These are phyloP conservation scores for Chironomus riparius DNA, from an alignment of 2,888 invertebrate species.

Conservation along the genomic window DNA sequence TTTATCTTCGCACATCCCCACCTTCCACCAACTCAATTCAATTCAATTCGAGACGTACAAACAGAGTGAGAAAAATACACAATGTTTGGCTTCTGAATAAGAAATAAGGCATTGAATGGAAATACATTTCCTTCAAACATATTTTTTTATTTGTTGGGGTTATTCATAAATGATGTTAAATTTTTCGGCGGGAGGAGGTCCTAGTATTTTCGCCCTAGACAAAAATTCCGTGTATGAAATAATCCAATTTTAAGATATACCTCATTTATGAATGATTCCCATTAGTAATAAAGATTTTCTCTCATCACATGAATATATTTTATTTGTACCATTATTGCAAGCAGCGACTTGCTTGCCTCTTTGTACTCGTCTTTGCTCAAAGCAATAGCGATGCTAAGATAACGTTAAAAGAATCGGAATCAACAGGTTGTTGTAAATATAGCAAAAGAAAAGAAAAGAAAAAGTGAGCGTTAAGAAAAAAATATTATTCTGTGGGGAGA, in stretches of 20 bases:
- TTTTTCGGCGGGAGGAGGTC: too few relatives aligned
- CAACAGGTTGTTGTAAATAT: constrained; percentile 23
- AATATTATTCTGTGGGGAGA: not conserved
- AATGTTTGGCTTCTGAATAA: not conserved
- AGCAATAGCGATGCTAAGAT: not conserved
- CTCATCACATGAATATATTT: constrained; percentile 9
- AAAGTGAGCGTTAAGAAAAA: not conserved
- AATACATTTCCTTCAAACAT: not conserved
- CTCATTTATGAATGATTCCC: too few relatives aligned
- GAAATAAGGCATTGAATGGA: not conserved
- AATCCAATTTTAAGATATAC: too few relatives aligned
- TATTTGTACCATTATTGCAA: not conserved
- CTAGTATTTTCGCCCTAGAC: too few relatives aligned
- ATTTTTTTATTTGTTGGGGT: not conserved
- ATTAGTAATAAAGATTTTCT: constrained; percentile 13
- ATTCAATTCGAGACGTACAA: too few relatives aligned
- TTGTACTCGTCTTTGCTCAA: not conserved
- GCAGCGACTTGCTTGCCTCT: not conserved
- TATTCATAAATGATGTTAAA: too few relatives aligned
- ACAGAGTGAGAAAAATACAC: not conserved
- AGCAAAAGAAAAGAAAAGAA: constrained; percentile 12
- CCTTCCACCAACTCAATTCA: not conserved
- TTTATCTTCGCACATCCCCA: not conserved
- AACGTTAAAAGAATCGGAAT: constrained; percentile 1
- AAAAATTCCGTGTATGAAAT: too few relatives aligned